Base-by-base conservation (phyloP, 2,888 invertebrate species). In the Hirtodrosophila cameraria region DNA sequence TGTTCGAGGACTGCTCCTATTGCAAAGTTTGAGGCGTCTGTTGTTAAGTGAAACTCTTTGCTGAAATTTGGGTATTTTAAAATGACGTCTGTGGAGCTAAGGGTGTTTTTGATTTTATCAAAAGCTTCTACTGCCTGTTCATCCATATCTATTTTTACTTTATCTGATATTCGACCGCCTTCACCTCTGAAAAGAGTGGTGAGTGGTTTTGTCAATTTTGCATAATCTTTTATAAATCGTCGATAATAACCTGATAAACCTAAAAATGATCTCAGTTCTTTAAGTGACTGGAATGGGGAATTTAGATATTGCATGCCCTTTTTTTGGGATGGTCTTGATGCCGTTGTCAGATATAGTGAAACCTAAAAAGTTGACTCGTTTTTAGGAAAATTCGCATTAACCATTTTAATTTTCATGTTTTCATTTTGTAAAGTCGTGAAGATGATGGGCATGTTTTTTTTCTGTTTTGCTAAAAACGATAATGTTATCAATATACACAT, bases 31-130 rank as follows among this genome's bases (percentile, higher is more conserved):
- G 36, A 52, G 1, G 42, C 57, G 13, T 50, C 46, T 0, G 41
- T 54, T 23, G 41, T 64, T 8, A 54, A n/a, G 1, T 42, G 36
- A 7, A 60, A 65, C 12, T 54, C 41, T 12, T 39, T 59, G 0
- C 6, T 25, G 2, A 50, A 46, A 2, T 49, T 13, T 8, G 35
- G 58, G 7, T 39, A 53, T 1, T 15, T 11, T 1, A 58, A 11
- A 3, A 43, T 25, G 4, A 58, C 49, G 7, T 61, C 52, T 6
- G 31, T 15, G 8, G 46, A 65, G 2, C 7, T 6, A 1, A 63
- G 18, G 1, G 46, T 82, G 15, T 1, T 75, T 16, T 23, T 35
- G 7, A 58, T 42, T 7, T 50, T 35, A 1, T 23, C 2, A 1
- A 50, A 43, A 5, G 35, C 7, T 8, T 53, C 28, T 11, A 18